A percentile compares a stretch with the other conserved stretches of the same genome.
phyloP scores from a whole-genome alignment of 2,888 invertebrate species.

The Hirtodrosophila cameraria region DNA sequence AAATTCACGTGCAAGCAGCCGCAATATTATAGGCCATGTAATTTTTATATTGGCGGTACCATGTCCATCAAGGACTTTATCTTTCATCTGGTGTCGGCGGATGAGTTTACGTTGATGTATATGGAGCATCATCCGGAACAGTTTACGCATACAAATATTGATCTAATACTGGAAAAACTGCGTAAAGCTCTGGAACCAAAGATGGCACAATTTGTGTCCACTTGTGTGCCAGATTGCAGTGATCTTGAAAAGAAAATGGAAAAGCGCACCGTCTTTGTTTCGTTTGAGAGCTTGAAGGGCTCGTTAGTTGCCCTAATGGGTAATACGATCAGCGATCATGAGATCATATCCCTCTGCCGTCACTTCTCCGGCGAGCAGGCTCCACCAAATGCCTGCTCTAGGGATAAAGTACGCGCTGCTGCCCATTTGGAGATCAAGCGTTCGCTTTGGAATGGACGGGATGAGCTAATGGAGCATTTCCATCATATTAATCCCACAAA shows the following conservation, averaged over 20 bases:
- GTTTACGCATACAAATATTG: slow-evolving; percentile 90
- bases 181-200: slow-evolving; percentile 87
- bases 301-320: slow-evolving; percentile 88
- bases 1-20: slow-evolving; percentile 90
- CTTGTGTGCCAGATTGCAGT: slow-evolving; percentile 85
- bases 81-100: slow-evolving; percentile 92
- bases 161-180: slow-evolving; percentile 90
- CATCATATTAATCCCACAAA: slow-evolving; percentile 86
- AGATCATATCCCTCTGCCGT: slow-evolving; percentile 90
- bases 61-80: slow-evolving; percentile 91
- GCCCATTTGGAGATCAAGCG: slow-evolving; percentile 89
- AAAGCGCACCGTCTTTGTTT: slow-evolving; percentile 59
- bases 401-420: slow-evolving; percentile 86
- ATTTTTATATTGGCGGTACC: slow-evolving; percentile 93
- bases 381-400: slow-evolving; percentile 82
- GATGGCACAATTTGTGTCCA: slow-evolving; percentile 90
- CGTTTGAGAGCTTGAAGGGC: slow-evolving; percentile 84
- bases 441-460: slow-evolving; percentile 89
- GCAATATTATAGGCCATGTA: slow-evolving; percentile 89
- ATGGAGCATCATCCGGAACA: slow-evolving; percentile 92
- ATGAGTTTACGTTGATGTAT: slow-evolving; percentile 93
- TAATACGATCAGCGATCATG: slow-evolving; percentile 90
- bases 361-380: slow-evolving; percentile 88
- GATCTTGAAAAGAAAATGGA: slow-evolving; percentile 51
- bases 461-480: slow-evolving; percentile 87